phyloP scores from a whole-genome alignment of 2,888 invertebrate genomes.

The Alitta virens region DNA sequence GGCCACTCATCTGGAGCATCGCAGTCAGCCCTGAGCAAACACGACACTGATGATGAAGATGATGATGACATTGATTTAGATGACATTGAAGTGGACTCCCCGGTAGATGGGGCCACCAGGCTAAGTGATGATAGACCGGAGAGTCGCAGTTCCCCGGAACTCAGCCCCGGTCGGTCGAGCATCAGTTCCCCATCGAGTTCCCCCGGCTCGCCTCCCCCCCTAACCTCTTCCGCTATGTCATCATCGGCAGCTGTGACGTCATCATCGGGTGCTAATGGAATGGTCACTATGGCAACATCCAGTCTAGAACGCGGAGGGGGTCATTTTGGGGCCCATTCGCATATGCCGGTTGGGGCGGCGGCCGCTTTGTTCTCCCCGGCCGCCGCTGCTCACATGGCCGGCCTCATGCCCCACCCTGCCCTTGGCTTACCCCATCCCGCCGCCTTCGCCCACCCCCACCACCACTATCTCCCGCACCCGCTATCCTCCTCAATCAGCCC shows the following conservation, averaged over 20 bases:
- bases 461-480: not conserved
- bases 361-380: too few relatives aligned
- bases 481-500: not conserved
- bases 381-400: too few relatives aligned
- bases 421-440: conserved; percentile 5
- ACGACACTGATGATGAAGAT: not conserved
- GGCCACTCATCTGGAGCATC: not conserved
- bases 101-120: conserved; percentile 1
- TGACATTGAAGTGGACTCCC: not conserved
- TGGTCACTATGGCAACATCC: too few relatives aligned
- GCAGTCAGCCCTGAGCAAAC: not conserved
- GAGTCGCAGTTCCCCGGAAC: conserved; percentile 6
- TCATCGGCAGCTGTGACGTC: too few relatives aligned
- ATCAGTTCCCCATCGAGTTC: conserved; percentile 6
- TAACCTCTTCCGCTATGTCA: not conserved
- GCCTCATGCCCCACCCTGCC: too few relatives aligned
- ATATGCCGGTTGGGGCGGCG: too few relatives aligned
- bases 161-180: conserved; percentile 12
- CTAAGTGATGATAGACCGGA: not conserved
- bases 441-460: not conserved
- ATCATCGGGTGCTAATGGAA: too few relatives aligned
- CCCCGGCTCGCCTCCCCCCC: conserved; percentile 12
- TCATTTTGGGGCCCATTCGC: too few relatives aligned
- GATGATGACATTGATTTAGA: not conserved
- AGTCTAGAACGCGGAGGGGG: too few relatives aligned